Percentiles rank a stretch among this genome's conserved stretches.
Conservation (phyloP, 2,113 vertebrate genomes). For the Tachysurus vachellii region DNA sequence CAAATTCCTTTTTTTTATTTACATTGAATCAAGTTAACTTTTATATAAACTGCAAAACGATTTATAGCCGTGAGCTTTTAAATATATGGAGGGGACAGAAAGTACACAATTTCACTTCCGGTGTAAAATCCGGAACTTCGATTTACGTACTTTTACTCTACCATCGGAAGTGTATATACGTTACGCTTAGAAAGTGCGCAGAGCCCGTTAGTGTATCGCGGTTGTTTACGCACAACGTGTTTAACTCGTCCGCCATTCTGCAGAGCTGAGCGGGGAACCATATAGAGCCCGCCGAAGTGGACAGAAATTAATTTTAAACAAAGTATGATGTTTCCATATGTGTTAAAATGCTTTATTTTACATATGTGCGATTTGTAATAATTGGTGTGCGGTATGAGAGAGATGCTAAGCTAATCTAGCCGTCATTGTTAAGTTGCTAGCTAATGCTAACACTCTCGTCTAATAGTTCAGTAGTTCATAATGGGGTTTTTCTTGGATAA, state of each 20-base stretch:
- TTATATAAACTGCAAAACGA: neutral
- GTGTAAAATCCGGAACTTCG: conserved; percentile 14
- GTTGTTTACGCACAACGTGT: conserved; percentile 52
- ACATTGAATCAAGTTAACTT: neutral
- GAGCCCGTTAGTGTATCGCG: neutral
- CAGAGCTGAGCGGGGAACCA: conserved; percentile 22
- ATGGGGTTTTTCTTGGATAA: too few species aligned
- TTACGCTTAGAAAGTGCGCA: conserved; percentile 20
- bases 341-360: neutral
- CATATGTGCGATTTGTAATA: neutral
- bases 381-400: neutral
- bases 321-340: conserved; percentile 14
- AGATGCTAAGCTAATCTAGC: neutral
- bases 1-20: neutral
- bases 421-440: neutral
- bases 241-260: conserved; percentile 50
- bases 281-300: conserved; percentile 9
- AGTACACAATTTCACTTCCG: conserved; percentile 20
- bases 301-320: conserved; percentile 17
- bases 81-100: too few species aligned
- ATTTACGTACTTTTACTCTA: conserved; percentile 26
- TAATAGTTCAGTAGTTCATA: too few species aligned
- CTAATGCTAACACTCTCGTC: neutral
- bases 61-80: neutral
- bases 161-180: neutral